Conservation (phyloP, 2,888 invertebrate species). For the Tetanocera ferruginea region DNA sequence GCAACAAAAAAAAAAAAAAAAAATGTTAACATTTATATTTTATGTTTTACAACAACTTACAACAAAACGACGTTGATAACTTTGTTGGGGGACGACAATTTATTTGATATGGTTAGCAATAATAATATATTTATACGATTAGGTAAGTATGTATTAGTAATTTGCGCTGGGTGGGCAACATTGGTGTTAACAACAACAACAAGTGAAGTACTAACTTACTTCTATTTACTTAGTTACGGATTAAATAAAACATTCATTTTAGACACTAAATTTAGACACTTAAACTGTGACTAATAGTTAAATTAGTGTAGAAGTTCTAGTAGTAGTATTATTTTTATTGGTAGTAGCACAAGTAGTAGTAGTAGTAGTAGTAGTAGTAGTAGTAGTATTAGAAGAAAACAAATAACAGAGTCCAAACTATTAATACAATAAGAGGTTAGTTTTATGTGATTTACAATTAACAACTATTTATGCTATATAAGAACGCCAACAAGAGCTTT, state of each 20-base stretch:
- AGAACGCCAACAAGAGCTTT: too few relatives aligned
- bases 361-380: background rate
- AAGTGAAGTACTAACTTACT: constrained; percentile 10
- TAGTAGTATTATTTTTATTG: background rate
- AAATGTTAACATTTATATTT: constrained; percentile 31
- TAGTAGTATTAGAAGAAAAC: background rate
- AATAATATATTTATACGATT: background rate
- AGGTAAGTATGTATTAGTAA: background rate
- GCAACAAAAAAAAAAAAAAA: constrained; percentile 33
- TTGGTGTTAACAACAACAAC: constrained; percentile 35
- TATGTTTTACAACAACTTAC: constrained; percentile 47
- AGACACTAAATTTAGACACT: background rate
- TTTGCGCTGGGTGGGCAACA: constrained; percentile 26
- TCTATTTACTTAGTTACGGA: background rate
- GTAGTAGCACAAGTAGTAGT: too few relatives aligned
- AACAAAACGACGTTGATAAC: constrained; percentile 43
- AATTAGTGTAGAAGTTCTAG: background rate
- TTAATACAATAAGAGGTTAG: too few relatives aligned
- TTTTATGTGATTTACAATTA: background rate
- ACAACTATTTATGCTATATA: background rate
- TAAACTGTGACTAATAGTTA: background rate
- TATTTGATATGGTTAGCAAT: constrained; percentile 31
- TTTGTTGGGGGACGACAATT: constrained; percentile 28
- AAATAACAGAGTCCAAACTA: background rate
- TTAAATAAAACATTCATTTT: constrained; percentile 24